These are phyloP conservation scores for Dorcus hopei DNA, from an alignment of 2,888 invertebrate species.

Conservation along the genomic window DNA sequence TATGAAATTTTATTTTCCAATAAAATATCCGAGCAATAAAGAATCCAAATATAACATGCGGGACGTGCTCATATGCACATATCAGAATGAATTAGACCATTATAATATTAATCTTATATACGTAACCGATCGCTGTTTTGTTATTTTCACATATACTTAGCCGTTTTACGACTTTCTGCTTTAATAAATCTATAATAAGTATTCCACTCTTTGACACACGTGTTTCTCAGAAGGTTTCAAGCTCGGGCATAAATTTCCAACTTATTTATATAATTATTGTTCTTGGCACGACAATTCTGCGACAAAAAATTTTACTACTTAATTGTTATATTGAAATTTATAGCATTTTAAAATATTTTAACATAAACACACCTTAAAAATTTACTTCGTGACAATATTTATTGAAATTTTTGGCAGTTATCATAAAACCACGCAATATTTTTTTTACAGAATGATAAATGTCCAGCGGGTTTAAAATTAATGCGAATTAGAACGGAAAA, in stretches of 20 bases:
- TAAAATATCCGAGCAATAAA: slow-evolving; percentile 32
- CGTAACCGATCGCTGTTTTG: slow-evolving; percentile 31
- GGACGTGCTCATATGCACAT: slow-evolving; percentile 38
- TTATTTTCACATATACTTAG: slow-evolving; percentile 33
- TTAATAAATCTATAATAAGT: slow-evolving; percentile 37
- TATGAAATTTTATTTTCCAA: slow-evolving; percentile 27
- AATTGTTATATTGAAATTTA: too few relatives aligned
- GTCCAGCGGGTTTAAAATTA: too few relatives aligned
- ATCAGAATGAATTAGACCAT: slow-evolving; percentile 39
- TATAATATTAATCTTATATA: slow-evolving; percentile 37
- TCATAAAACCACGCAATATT: too few relatives aligned
- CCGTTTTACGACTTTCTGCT: slow-evolving; percentile 33
- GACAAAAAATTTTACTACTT: too few relatives aligned
- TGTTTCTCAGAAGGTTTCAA: slow-evolving; percentile 23
- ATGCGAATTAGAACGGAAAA: too few relatives aligned
- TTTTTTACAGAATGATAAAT: too few relatives aligned
- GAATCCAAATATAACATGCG: slow-evolving; percentile 36
- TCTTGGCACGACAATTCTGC: slow-evolving; percentile 16
- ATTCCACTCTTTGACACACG: slow-evolving; percentile 34
- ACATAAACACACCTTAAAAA: too few relatives aligned
- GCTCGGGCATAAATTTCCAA: slow-evolving; percentile 16
- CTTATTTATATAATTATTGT: slow-evolving; percentile 22
- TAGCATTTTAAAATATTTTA: too few relatives aligned
- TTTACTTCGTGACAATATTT: too few relatives aligned
- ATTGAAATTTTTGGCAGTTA: too few relatives aligned